These are phyloP conservation scores for Armadillidium nasatum DNA, from an alignment of 1,140 invertebrate species.

Conservation along the genomic window DNA sequence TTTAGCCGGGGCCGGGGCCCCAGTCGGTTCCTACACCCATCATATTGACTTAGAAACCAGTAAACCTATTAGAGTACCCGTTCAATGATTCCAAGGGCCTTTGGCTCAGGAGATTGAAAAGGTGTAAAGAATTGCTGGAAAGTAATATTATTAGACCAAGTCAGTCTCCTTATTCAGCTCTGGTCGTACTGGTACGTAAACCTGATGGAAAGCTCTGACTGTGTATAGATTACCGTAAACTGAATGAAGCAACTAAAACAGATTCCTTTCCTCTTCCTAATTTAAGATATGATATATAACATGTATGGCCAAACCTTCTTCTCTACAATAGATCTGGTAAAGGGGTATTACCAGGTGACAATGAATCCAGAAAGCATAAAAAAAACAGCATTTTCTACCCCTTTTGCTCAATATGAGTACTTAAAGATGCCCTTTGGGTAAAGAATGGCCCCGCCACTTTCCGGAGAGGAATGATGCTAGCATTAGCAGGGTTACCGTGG, in stretches of 20 bases:
- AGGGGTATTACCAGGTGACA: background rate
- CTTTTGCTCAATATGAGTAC: background rate
- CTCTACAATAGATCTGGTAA: background rate
- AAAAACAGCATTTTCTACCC: background rate
- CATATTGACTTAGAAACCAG: no score
- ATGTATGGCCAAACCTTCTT: background rate
- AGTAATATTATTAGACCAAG: background rate
- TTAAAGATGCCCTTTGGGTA: background rate
- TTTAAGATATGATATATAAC: background rate
- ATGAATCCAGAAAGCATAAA: background rate
- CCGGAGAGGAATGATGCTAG: background rate
- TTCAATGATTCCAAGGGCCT: background rate
- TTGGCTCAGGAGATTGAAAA: background rate
- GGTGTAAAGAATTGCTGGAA: background rate
- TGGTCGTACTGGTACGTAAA: background rate
- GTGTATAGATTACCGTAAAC: constrained; percentile 1
- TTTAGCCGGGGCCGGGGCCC: no score
- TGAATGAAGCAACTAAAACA: background rate
- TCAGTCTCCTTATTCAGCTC: background rate
- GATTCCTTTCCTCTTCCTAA: background rate
- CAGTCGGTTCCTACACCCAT: no score
- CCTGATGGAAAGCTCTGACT: background rate
- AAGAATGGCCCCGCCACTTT: background rate
- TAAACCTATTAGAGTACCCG: no score
- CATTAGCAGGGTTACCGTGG: background rate